Evolutionary conservation across 2,113 vertebrate genomes (phyloP).

Genomic region (Hyperopisus bebe): DNA sequence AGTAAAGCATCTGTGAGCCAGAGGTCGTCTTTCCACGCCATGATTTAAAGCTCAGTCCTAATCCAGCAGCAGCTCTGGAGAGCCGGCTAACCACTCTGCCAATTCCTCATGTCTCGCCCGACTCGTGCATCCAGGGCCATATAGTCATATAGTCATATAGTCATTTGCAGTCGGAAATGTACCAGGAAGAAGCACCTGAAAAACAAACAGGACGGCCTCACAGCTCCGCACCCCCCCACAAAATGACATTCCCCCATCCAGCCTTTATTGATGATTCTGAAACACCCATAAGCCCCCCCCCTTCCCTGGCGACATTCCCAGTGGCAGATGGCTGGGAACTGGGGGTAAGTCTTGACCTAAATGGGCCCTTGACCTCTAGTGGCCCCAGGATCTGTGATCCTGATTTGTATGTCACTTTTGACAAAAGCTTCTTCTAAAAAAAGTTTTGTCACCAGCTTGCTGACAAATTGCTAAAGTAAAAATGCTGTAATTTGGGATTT

Average conservation of each 20-base stretch:
- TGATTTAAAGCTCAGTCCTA: slow-evolving; percentile 71
- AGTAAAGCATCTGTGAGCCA: slow-evolving; percentile 49
- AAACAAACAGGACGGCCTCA: slow-evolving; percentile 40
- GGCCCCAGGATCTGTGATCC: neutral
- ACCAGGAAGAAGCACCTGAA: slow-evolving; percentile 60
- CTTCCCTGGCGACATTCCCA: slow-evolving; percentile 54
- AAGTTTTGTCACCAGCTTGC: neutral
- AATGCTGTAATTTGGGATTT: neutral
- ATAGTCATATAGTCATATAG: too few relatives aligned
- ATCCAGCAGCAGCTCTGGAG: slow-evolving; percentile 68
- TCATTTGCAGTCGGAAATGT: slow-evolving; percentile 57
- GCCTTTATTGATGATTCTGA: slow-evolving; percentile 17
- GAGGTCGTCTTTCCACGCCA: slow-evolving; percentile 40
- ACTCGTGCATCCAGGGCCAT: slow-evolving; percentile 66
- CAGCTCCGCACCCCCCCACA: slow-evolving; percentile 21
- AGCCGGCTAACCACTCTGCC: slow-evolving; percentile 58
- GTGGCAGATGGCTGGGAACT: slow-evolving; percentile 63
- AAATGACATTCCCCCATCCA: slow-evolving; percentile 21
- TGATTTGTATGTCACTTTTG: neutral
- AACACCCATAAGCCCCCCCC: slow-evolving; percentile 38
- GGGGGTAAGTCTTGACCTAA: slow-evolving; percentile 57
- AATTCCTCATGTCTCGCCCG: slow-evolving; percentile 64
- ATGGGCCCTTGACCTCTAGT: neutral
- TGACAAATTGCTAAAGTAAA: neutral
- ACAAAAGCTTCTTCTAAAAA: neutral